phyloP scores from a whole-genome alignment of 2,113 vertebrate genomes.

The Platichthys flesus region DNA sequence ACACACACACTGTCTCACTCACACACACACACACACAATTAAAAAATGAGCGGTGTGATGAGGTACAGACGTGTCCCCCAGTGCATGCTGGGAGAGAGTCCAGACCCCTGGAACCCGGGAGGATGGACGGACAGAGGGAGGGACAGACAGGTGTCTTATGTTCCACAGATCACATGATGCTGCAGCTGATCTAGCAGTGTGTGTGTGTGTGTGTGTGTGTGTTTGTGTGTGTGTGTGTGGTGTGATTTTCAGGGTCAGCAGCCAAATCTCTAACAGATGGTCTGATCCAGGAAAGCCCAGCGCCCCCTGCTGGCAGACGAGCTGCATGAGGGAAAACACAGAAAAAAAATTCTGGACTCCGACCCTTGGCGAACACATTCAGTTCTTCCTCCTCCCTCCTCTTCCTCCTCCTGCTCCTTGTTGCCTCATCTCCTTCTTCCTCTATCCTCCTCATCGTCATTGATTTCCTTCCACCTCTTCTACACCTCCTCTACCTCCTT shows the following conservation, averaged over 20 bases:
- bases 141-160: conserved; percentile 26
- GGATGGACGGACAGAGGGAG: neutral
- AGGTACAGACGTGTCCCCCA: neutral
- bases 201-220: conserved; percentile 12
- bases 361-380: neutral
- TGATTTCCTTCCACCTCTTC: neutral
- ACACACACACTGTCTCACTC: too few species aligned
- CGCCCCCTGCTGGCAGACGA: conserved; percentile 64
- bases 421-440: neutral
- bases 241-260: conserved; percentile 61
- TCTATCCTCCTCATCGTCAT: neutral
- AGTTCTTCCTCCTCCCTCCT: neutral
- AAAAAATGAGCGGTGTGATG: too few species aligned
- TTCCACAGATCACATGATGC: conserved; percentile 15
- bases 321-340: conserved; percentile 25
- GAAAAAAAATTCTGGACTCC: conserved; percentile 16
- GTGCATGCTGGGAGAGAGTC: conserved; percentile 26
- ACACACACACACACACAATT: too few species aligned
- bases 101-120: neutral
- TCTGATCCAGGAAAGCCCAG: conserved; percentile 50
- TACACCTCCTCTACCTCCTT: neutral
- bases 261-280: conserved; percentile 67
- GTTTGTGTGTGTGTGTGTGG: conserved; percentile 7
- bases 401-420: neutral
- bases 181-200: neutral